A percentile compares a stretch with the other conserved stretches of the same genome.
These are phyloP conservation scores for Calyptomena viridis DNA, from an alignment of 2,113 vertebrate species.

Conservation along the genomic window DNA sequence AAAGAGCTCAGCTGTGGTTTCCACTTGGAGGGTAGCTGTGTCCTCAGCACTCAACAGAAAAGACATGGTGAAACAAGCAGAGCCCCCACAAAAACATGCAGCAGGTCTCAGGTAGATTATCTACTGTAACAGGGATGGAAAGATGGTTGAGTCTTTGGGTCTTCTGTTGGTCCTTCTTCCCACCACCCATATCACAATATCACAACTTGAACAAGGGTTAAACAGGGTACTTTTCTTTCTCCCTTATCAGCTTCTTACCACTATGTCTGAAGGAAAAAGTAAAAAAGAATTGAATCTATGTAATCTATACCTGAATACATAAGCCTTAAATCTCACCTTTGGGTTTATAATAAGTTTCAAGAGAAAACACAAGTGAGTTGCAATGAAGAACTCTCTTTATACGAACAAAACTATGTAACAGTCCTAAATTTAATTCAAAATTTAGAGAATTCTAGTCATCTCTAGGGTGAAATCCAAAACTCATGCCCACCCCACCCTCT, in stretches of 20 bases:
- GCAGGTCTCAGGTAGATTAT: neutral
- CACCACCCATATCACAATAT: neutral
- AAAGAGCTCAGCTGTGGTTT: neutral
- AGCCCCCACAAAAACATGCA: neutral
- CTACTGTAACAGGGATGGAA: neutral
- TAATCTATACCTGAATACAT: neutral
- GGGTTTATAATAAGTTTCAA: neutral
- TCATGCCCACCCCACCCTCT: neutral
- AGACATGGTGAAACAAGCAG: neutral
- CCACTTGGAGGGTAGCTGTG: neutral
- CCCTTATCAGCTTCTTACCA: neutral
- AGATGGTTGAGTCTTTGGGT: neutral
- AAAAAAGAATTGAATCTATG: neutral
- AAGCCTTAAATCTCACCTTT: neutral
- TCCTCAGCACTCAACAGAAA: neutral
- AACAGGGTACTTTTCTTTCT: neutral
- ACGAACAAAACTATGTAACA: neutral
- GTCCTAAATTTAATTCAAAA: neutral
- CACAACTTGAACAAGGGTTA: neutral
- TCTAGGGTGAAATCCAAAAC: neutral
- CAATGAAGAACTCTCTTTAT: neutral
- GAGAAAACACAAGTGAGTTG: neutral
- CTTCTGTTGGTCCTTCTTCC: neutral
- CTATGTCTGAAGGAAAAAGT: neutral
- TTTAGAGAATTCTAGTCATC: neutral